Base-by-base conservation (phyloP, 2,888 invertebrate species). In the Diloba caeruleocephala region DNA sequence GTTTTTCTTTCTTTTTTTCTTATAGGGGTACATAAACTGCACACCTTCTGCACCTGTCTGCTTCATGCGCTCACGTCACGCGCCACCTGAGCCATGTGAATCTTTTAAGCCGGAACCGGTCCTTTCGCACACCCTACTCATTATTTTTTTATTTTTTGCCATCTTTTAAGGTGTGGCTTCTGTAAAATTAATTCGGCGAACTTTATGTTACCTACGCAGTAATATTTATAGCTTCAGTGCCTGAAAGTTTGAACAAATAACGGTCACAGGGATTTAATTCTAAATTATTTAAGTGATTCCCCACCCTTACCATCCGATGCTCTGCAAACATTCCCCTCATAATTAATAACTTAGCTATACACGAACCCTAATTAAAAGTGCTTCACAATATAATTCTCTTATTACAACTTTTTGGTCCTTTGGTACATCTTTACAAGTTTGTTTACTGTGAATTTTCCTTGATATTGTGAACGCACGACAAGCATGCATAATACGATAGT, bases 71-170 rank as follows among this genome's bases (percentile, higher is more conserved):
- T 8, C 6, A 41, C 41, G 34, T 39, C 56, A 37, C 41, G 3
- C 8, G 13, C 21, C 7, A 23, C 31, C 13, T 12, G 8, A 21
- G 13, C 13, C 9, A 17, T 17, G 31, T 39, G 25, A 57, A 39
- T 58, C 26, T 58, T 50, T 57, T 37, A 57, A 50, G 23, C 43
- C 39, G 58, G 32, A 58, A 58, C 44, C 21, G 10, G 28, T 53
- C 53, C 19, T 43, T 42, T 36, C 21, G 21, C 6, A 21, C 9
- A 28, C 15, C 43, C 39, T 34, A 7, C 43, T 43, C 34, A 39
- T 51, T 23, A 39, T 26, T 29, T 36, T 28, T 15, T 34, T 13
- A 25, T 21, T 43, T 38, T 26, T 23, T 29, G 15, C 38, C 29
- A 26, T 19, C 33, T 26, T 14, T 57, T 32, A 34, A 43, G 21